Conservation (phyloP, 2,888 invertebrate species). For the Tenthredo mesomela region DNA sequence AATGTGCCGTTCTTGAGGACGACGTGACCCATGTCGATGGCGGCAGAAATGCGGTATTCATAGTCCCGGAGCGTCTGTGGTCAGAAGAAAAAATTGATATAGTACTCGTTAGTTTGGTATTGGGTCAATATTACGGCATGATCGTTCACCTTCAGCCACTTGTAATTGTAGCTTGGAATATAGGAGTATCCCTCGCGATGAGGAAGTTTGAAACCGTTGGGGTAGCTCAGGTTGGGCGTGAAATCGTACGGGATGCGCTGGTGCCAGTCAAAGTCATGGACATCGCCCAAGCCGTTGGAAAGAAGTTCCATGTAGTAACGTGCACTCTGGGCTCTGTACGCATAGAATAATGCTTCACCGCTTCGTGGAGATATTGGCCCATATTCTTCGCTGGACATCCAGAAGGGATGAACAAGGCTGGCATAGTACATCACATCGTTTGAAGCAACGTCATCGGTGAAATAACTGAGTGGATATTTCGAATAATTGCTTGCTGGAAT, state of each 20-base stretch:
- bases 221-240: slow-evolving; percentile 80
- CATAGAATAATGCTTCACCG: slow-evolving; percentile 83
- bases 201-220: slow-evolving; percentile 82
- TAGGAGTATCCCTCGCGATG: slow-evolving; percentile 79
- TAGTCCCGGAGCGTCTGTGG: not conserved
- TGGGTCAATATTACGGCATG: not conserved
- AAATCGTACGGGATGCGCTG: slow-evolving; percentile 78
- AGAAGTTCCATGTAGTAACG: slow-evolving; percentile 85
- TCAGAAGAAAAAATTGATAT: not conserved
- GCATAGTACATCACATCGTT: slow-evolving; percentile 83
- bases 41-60: slow-evolving; percentile 69
- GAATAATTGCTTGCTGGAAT: slow-evolving; percentile 81
- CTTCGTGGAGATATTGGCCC: slow-evolving; percentile 77
- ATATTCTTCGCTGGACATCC: slow-evolving; percentile 78
- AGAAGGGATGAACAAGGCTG: slow-evolving; percentile 82
- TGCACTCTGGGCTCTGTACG: slow-evolving; percentile 84
- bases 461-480: slow-evolving; percentile 78
- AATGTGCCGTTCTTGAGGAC: slow-evolving; percentile 65
- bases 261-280: slow-evolving; percentile 80
- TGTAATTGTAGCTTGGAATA: slow-evolving; percentile 72
- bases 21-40: slow-evolving; percentile 70
- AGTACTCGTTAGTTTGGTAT: not conserved
- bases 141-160: slow-evolving; percentile 66
- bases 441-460: slow-evolving; percentile 83
- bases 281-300: slow-evolving; percentile 81